Evolutionary conservation across 2,888 invertebrate species (phyloP).

Genomic region (Bruchidius siliquastri): DNA sequence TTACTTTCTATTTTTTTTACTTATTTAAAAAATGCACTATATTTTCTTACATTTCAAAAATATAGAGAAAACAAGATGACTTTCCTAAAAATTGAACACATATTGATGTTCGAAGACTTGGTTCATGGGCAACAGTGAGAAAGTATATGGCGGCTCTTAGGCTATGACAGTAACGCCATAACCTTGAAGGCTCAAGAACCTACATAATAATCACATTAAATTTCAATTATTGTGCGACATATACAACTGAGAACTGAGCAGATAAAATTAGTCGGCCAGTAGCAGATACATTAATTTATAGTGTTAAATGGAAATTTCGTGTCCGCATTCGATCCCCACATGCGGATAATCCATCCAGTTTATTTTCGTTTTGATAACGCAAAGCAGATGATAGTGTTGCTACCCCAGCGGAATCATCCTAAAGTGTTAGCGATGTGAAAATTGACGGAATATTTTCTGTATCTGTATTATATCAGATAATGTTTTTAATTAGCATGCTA

Average conservation of each 20-base stretch:
- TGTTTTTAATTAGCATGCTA: too few species aligned
- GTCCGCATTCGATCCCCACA: neutral
- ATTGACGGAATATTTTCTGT: neutral
- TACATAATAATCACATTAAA: neutral
- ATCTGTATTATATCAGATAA: too few species aligned
- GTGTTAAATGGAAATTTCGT: slow-evolving; percentile 1
- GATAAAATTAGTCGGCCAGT: neutral
- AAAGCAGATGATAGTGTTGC: neutral
- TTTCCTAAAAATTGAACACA: too few species aligned
- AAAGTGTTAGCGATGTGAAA: too few species aligned
- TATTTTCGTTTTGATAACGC: neutral
- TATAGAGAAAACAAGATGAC: too few species aligned
- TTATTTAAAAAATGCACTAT: too few species aligned
- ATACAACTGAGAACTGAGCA: neutral
- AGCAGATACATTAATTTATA: neutral
- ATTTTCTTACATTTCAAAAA: too few species aligned
- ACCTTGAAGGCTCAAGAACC: neutral
- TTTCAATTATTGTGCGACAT: neutral
- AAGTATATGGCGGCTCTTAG: neutral
- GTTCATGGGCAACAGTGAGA: too few species aligned
- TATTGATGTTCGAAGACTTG: too few species aligned
- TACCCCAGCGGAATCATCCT: neutral
- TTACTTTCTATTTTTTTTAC: too few species aligned
- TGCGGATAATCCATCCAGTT: neutral
- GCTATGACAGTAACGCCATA: neutral